phyloP scores from a whole-genome alignment of 2,888 invertebrate genomes.

The Endomychus coccineus region DNA sequence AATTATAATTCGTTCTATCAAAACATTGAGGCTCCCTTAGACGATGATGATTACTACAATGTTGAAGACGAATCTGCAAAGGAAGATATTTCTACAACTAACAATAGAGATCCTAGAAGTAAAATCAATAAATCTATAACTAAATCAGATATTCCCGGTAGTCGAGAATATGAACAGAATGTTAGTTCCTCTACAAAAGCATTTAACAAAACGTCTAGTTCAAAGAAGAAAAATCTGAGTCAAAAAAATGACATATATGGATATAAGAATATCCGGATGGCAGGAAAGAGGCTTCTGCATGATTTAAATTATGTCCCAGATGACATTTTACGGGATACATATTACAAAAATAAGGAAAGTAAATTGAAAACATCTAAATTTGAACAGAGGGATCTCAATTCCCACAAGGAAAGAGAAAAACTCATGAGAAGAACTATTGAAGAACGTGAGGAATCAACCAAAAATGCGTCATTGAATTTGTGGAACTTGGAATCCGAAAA shows the following conservation, averaged over 20 bases:
- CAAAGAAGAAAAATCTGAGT: constrained; percentile 35
- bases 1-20: no score
- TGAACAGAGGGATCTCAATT: constrained; percentile 39
- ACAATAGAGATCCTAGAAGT: constrained; percentile 38
- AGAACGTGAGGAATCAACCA: constrained; percentile 29
- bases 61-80: neutral
- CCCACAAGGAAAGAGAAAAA: constrained; percentile 36
- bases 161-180: constrained; percentile 2
- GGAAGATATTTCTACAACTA: constrained; percentile 3
- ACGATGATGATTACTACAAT: neutral
- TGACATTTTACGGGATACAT: constrained; percentile 42
- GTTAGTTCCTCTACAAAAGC: constrained; percentile 3
- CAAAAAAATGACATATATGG: constrained; percentile 34
- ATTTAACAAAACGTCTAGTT: constrained; percentile 16
- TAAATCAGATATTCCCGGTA: no score
- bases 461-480: constrained; percentile 38
- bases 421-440: constrained; percentile 35
- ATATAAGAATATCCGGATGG: constrained; percentile 37
- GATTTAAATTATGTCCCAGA: constrained; percentile 39
- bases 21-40: no score
- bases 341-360: constrained; percentile 39
- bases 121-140: constrained; percentile 24
- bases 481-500: constrained; percentile 54
- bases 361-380: constrained; percentile 39
- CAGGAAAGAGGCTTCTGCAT: constrained; percentile 36